Conservation (phyloP, 2,888 invertebrate species). For the Pogonocherus hispidulus region DNA sequence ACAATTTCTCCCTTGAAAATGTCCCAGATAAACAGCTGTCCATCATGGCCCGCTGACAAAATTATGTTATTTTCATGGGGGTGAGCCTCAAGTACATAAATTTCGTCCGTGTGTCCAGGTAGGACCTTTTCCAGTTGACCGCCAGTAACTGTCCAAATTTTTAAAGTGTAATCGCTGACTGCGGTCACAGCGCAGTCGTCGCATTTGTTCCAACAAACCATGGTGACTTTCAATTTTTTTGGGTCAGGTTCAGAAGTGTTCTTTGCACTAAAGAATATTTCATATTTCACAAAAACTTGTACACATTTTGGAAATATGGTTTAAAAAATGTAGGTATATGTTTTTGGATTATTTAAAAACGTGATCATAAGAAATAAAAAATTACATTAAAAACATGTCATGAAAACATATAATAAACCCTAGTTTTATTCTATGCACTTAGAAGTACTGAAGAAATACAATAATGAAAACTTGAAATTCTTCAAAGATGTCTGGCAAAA, state of each 20-base stretch:
- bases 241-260: conserved; percentile 62
- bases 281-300: background rate
- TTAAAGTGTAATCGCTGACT: conserved; percentile 86
- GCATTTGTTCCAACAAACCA: conserved; percentile 96
- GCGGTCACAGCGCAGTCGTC: conserved; percentile 92
- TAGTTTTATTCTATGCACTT: too few species aligned
- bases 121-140: conserved; percentile 78
- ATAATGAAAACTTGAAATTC: too few species aligned
- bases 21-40: conserved; percentile 90
- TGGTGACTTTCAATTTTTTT: conserved; percentile 85
- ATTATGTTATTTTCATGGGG: conserved; percentile 87
- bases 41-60: conserved; percentile 97
- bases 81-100: conserved; percentile 94
- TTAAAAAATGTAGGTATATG: too few species aligned
- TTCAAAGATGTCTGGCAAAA: too few species aligned
- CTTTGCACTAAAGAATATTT: conserved; percentile 40
- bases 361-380: too few species aligned
- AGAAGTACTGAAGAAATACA: too few species aligned
- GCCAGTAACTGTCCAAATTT: conserved; percentile 85
- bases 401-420: too few species aligned
- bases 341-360: too few species aligned
- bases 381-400: too few species aligned
- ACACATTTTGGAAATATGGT: too few species aligned
- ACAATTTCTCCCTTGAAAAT: conserved; percentile 75
- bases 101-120: conserved; percentile 90